Evolutionary conservation across 2,888 invertebrate genomes (phyloP), one percentile per base, ranked within the genome.

Genomic region (Flexamia atlantica): DNA sequence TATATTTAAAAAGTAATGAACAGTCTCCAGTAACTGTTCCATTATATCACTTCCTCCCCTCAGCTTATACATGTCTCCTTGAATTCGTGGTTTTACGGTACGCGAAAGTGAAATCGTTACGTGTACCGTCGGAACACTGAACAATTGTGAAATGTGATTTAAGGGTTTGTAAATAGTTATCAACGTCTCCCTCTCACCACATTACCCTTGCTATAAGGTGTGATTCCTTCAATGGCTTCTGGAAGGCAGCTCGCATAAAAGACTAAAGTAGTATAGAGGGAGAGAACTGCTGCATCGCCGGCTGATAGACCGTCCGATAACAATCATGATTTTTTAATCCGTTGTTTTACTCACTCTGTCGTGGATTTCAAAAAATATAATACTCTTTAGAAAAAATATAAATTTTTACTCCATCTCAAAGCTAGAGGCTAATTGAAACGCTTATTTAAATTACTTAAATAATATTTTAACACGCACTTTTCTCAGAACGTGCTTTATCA

Each of bases 291-390:
- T 64, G 64, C 9, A 3, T 64, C 23, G 14, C 3, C 23, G 30
- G 64, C 64, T 64, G 2, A 17, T 30, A 64, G 64, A 64, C 64
- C 64, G 64, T 64, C 64, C 64, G 28, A 28, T 64, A 53, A 53
- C 10, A 46, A 46, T 46, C 17, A 17, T 7, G 36, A 36, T 7
- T 36, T 36, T 40, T 12, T 40, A 40, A n/a, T n/a, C n/a, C n/a
- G n/a, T n/a, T n/a, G n/a, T n/a, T n/a, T n/a, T n/a, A n/a, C n/a
- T n/a, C n/a, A n/a, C n/a, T n/a, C n/a, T n/a, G n/a, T n/a, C n/a
- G n/a, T n/a, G n/a, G n/a, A n/a, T n/a, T n/a, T n/a, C n/a, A n/a
- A n/a, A n/a, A n/a, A n/a, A n/a, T n/a, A n/a, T n/a, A n/a, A n/a
- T n/a, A n/a, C n/a, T n/a, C n/a, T n/a, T n/a, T n/a, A n/a, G n/a